Evolutionary conservation across 2,888 invertebrate genomes (phyloP).

Genomic region (Tanypteryx hageni): DNA sequence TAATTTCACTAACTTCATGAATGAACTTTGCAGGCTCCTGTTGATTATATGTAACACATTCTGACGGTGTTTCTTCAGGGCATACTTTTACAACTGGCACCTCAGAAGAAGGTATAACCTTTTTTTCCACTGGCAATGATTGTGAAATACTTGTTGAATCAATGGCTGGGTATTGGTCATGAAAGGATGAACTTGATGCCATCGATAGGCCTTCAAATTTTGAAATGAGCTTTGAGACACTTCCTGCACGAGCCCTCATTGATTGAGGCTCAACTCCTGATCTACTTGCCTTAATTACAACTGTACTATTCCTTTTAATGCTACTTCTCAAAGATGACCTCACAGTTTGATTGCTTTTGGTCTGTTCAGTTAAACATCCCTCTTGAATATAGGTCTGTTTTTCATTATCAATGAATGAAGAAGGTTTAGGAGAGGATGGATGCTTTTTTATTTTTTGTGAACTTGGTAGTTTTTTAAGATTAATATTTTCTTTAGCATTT

Average conservation of each 20-base stretch:
- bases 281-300: constrained; percentile 23
- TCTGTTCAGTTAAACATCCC: background rate
- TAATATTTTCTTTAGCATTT: background rate
- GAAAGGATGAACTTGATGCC: constrained; percentile 1
- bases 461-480: background rate
- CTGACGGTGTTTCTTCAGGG: constrained; percentile 6
- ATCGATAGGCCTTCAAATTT: constrained; percentile 61
- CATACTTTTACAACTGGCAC: constrained; percentile 24
- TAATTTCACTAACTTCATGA: background rate
- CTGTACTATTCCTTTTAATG: constrained; percentile 33
- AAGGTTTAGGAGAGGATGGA: background rate
- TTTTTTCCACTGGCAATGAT: background rate
- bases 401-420: background rate
- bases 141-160: background rate
- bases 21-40: background rate
- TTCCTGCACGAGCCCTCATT: constrained; percentile 59
- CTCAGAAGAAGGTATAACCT: background rate
- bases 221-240: constrained; percentile 64
- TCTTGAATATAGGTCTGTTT: background rate
- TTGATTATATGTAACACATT: background rate
- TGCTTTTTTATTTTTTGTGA: background rate
- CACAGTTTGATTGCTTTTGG: background rate
- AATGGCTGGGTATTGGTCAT: background rate
- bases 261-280: constrained; percentile 50
- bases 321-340: background rate